These are phyloP conservation scores for Pseudois nayaur DNA, from an alignment of 2,113 vertebrate species.

Conservation along the genomic window DNA sequence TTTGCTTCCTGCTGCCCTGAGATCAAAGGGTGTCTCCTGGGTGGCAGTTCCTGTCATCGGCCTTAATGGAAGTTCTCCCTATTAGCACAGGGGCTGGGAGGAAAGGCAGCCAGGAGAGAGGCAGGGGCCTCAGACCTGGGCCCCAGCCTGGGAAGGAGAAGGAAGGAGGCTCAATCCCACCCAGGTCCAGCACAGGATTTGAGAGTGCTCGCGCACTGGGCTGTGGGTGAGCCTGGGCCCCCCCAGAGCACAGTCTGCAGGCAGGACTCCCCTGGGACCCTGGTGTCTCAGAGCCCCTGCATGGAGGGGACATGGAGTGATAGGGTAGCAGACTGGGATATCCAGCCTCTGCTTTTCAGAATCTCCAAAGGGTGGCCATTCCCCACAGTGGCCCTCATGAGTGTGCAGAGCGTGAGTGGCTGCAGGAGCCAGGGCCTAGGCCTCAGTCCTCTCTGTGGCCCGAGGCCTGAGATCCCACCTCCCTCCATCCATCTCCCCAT, in stretches of 20 bases:
- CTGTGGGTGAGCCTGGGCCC: not conserved
- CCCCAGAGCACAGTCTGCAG: not conserved
- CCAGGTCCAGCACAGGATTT: not conserved
- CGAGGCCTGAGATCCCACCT: not conserved
- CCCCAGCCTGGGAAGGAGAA: not conserved
- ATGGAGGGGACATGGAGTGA: not conserved
- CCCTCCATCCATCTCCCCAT: not conserved
- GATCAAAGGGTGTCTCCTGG: slow-evolving; percentile 48
- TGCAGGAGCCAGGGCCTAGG: not conserved
- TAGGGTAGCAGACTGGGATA: not conserved
- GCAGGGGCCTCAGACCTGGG: not conserved
- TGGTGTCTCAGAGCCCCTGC: not conserved
- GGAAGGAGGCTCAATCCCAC: not conserved
- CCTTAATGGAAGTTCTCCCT: slow-evolving; percentile 25
- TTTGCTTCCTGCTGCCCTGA: not conserved
- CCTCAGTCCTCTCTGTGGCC: not conserved
- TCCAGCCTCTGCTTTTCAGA: not conserved
- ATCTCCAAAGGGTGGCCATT: not conserved
- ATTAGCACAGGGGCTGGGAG: not conserved
- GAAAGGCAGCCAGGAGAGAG: not conserved
- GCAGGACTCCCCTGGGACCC: not conserved
- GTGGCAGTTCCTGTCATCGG: slow-evolving; percentile 26
- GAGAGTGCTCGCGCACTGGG: fast-evolving
- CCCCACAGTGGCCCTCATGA: not conserved
- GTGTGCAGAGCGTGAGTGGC: not conserved